A percentile compares a stretch with the other conserved stretches of the same genome.
Evolutionary conservation across 2,797 vertebrate species (phyloP).

Genomic region (Pristis pectinata): DNA sequence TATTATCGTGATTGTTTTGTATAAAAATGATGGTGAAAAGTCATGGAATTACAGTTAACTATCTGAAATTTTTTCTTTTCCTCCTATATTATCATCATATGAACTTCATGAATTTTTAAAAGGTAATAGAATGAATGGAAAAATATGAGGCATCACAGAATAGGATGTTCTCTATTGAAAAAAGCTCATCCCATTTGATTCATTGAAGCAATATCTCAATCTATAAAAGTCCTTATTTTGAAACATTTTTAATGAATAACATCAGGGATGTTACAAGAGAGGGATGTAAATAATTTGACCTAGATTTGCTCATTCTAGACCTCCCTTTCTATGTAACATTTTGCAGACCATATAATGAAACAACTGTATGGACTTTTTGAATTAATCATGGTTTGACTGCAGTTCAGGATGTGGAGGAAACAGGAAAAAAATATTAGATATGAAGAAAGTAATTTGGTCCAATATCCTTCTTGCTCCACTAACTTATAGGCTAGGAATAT

Average conservation of each 20-base stretch:
- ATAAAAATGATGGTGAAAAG: neutral
- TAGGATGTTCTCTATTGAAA: neutral
- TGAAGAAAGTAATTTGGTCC: neutral
- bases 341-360: constrained; percentile 1
- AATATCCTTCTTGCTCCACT: neutral
- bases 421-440: neutral
- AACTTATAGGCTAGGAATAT: neutral
- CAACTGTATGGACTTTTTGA: neutral
- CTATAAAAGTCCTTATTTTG: neutral
- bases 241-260: neutral
- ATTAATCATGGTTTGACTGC: neutral
- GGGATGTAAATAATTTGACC: neutral
- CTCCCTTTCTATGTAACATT: neutral
- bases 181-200: neutral
- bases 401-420: neutral
- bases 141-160: neutral
- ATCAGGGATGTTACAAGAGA: too few relatives aligned
- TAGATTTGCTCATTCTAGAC: neutral
- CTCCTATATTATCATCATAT: neutral
- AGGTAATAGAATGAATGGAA: neutral
- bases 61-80: neutral
- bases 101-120: too few relatives aligned
- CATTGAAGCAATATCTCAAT: neutral
- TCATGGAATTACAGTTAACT: neutral
- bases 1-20: neutral